phyloP scores from a whole-genome alignment of 2,888 invertebrate genomes.

The Clivina fossor region DNA sequence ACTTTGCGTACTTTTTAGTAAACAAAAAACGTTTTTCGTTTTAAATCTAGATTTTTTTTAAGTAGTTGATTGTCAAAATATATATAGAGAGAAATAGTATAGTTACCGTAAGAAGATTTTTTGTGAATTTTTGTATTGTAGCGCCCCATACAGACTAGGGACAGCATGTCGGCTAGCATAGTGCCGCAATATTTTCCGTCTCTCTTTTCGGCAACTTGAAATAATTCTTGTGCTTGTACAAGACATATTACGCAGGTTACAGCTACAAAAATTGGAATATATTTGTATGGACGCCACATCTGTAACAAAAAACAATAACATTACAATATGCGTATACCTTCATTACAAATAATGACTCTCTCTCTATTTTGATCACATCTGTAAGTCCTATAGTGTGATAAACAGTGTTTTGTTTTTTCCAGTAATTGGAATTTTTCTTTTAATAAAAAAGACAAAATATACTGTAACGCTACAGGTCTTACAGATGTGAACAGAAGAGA shows the following conservation, averaged over 20 bases:
- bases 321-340: too few species aligned
- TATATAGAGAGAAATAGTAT: neutral
- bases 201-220: slow-evolving; percentile 12
- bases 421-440: too few species aligned
- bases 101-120: slow-evolving; percentile 35
- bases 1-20: too few species aligned
- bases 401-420: too few species aligned
- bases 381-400: too few species aligned
- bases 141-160: slow-evolving; percentile 49
- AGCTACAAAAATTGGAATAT: slow-evolving; percentile 5
- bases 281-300: slow-evolving; percentile 25
- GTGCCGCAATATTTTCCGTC: slow-evolving; percentile 49
- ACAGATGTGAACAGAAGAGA: too few species aligned
- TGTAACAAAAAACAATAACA: too few species aligned
- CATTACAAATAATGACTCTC: too few species aligned
- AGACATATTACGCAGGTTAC: slow-evolving; percentile 19
- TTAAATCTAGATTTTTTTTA: neutral
- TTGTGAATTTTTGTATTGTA: slow-evolving; percentile 51
- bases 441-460: too few species aligned
- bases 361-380: too few species aligned
- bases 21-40: too few species aligned
- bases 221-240: slow-evolving; percentile 17
- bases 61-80: neutral
- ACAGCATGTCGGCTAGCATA: slow-evolving; percentile 48
- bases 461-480: too few species aligned